These are phyloP conservation scores for Dascillus cervinus DNA, from an alignment of 2,888 invertebrate species.

Conservation along the genomic window DNA sequence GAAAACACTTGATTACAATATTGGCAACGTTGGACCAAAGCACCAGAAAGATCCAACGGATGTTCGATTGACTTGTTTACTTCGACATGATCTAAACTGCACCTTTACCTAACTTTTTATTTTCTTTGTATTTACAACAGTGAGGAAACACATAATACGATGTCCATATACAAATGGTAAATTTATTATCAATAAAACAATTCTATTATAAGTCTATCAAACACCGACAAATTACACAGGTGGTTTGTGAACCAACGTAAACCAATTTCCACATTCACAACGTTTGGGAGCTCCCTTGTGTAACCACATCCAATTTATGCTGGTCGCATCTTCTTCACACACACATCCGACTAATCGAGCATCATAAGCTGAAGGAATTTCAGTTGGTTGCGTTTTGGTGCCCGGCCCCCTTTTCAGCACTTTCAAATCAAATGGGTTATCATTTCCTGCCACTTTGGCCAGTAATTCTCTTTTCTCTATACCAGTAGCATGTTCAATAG, in stretches of 20 bases:
- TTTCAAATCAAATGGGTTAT: constrained; percentile 80
- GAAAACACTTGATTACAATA: too few relatives aligned
- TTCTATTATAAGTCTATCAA: constrained; percentile 23
- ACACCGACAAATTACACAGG: constrained; percentile 49
- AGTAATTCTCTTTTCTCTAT: constrained; percentile 84
- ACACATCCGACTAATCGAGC: constrained; percentile 90
- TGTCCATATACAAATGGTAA: constrained; percentile 21
- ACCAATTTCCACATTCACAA: constrained; percentile 96
- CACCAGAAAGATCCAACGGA: too few relatives aligned
- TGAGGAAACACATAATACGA: too few relatives aligned
- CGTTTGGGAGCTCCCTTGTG: constrained; percentile 83
- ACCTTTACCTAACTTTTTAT: too few relatives aligned
- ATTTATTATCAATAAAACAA: constrained; percentile 29
- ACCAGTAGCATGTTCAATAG: constrained; percentile 89
- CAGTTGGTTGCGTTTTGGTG: constrained; percentile 77
- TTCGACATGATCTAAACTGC: too few relatives aligned
- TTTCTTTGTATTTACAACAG: too few relatives aligned
- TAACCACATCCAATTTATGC: constrained; percentile 93
- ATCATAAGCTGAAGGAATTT: constrained; percentile 85
- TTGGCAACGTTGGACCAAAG: too few relatives aligned
- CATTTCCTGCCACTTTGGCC: constrained; percentile 79
- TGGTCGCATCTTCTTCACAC: constrained; percentile 89
- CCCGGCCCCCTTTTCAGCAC: constrained; percentile 70
- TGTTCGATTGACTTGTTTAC: too few relatives aligned
- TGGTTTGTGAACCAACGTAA: constrained; percentile 77